Conservation (phyloP, 2,888 invertebrate species). For the Drosophila pegasa region DNA sequence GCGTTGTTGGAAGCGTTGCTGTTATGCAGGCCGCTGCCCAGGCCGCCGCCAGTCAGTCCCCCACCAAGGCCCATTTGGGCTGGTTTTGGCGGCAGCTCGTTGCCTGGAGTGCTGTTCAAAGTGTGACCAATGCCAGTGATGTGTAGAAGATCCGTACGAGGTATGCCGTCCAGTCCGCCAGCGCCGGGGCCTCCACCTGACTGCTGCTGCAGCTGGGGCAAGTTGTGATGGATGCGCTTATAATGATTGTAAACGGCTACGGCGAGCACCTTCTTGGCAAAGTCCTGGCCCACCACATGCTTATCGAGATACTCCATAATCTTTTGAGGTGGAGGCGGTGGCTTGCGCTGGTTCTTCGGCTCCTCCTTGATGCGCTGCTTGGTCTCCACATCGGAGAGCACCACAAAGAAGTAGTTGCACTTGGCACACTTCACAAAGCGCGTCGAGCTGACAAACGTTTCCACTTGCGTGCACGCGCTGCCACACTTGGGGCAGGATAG, state of each 20-base stretch:
- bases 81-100: conserved; percentile 81
- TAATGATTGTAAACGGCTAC: conserved; percentile 99
- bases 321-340: conserved; percentile 98
- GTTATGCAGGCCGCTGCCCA: conserved; percentile 44
- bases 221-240: conserved; percentile 98
- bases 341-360: conserved; percentile 89
- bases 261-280: conserved; percentile 98
- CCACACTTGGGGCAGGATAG: conserved; percentile 98
- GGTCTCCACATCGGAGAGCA: conserved; percentile 96
- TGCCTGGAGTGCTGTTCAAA: conserved; percentile 85
- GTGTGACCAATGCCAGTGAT: conserved; percentile 91
- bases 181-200: conserved; percentile 42
- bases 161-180: conserved; percentile 79
- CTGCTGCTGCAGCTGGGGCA: conserved; percentile 86
- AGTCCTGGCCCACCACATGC: conserved; percentile 98
- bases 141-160: conserved; percentile 90
- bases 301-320: conserved; percentile 98
- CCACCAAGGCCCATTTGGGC: conserved; percentile 65
- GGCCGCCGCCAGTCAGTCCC: conserved; percentile 52
- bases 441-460: conserved; percentile 98
- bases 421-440: conserved; percentile 99
- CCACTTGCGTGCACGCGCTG: conserved; percentile 98
- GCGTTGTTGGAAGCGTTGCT: conserved; percentile 15
- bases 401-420: conserved; percentile 98
- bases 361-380: conserved; percentile 94